Evolutionary conservation across 2,888 invertebrate genomes (phyloP), one percentile per base, ranked within the genome.

Genomic region (Pherbina coryleti): DNA sequence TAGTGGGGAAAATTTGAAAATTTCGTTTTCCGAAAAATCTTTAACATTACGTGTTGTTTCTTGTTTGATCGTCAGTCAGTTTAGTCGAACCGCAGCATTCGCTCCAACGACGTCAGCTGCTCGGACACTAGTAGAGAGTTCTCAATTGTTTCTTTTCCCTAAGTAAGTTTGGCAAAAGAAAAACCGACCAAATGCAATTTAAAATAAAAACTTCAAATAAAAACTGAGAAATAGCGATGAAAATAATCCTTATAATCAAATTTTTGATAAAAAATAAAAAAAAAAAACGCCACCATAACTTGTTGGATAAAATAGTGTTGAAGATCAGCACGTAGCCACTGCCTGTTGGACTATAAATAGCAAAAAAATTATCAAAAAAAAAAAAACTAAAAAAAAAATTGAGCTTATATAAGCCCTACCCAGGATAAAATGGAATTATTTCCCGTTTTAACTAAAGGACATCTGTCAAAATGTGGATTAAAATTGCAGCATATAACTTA

Each of bases 41-140:
- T 88, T 87, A 88, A 89, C 86, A 86, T 87, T 87, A 87, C 85
- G 88, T 88, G 88, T 84, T 86, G 85, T 87, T 89, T 85, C 89
- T 86, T 86, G 85, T 85, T 85, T 84, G 87, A 87, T 87, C 89
- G 88, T 89, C 88, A 90, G 89, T 90, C 89, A 89, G 88, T 88
- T 89, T 89, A 90, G 90, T 90, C 89, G 88, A 90, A 90, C 89
- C 89, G 89, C 90, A 90, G 90, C 90, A 90, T 89, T 89, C 89
- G 89, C 89, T 89, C 88, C 90, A 89, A 89, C 89, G 86, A 90
- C 90, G 89, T 89, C 89, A 90, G 90, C 90, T 90, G 90, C 89
- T 88, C 89, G 89, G 89, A 89, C 88, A 88, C 88, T 86, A 86
- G 86, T 88, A 87, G 88, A 88, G 89, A 88, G 85, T 88, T 88